A percentile compares a stretch with the other conserved stretches of the same genome.
phyloP scores from a whole-genome alignment of 2,113 vertebrate genomes.

The Tenebrosternarchus preto region DNA sequence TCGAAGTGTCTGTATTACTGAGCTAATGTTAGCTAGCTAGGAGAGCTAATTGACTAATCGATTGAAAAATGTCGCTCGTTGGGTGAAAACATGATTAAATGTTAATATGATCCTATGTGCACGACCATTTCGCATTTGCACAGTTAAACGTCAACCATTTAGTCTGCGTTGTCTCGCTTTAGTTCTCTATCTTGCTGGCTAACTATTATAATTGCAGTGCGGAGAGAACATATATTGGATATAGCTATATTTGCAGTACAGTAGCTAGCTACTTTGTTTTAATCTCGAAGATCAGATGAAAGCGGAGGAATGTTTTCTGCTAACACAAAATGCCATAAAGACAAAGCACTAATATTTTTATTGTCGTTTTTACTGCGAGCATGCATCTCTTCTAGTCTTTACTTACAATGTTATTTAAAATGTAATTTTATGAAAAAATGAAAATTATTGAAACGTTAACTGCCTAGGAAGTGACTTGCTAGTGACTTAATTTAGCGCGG shows the following conservation, averaged over 20 bases:
- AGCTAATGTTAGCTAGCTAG: background rate
- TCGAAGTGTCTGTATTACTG: background rate
- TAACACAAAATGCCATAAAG: background rate
- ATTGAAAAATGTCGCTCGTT: background rate
- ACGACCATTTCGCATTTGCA: no score
- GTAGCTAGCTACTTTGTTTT: slow-evolving; percentile 26
- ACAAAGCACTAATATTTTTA: background rate
- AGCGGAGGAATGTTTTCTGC: background rate
- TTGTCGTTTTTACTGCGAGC: background rate
- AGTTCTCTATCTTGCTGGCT: background rate
- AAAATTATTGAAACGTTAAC: background rate
- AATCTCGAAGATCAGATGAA: background rate
- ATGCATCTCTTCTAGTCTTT: background rate
- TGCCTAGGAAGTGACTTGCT: background rate
- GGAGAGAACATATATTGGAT: no score
- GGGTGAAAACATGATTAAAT: background rate
- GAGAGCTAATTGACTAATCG: background rate
- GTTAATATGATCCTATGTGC: background rate
- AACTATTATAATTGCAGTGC: no score
- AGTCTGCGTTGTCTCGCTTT: background rate
- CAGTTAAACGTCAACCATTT: background rate
- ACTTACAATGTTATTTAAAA: background rate
- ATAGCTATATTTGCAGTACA: background rate
- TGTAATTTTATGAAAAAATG: background rate
- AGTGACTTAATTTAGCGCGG: background rate